Conservation (phyloP, 2,113 vertebrate genomes). For the Sylvietta virens region DNA sequence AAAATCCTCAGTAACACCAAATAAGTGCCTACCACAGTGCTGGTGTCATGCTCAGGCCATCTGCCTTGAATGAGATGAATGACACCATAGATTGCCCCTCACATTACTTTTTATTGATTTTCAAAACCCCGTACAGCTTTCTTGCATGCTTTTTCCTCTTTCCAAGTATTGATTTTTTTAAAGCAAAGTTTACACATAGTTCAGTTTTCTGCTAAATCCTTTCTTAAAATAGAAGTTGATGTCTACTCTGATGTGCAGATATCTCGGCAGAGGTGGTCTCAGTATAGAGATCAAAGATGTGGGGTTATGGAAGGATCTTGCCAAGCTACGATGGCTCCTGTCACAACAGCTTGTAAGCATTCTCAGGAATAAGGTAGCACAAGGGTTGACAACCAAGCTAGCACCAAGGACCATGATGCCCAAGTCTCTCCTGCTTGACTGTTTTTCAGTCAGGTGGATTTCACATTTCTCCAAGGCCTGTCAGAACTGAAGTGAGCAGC, state of each 20-base stretch:
- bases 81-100: neutral
- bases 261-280: neutral
- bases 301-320: neutral
- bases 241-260: neutral
- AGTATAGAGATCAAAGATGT: neutral
- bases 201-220: neutral
- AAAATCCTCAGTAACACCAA: neutral
- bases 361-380: neutral
- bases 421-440: neutral
- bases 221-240: neutral
- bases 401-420: neutral
- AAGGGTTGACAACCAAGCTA: neutral
- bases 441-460: neutral
- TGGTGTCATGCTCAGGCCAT: neutral
- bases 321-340: neutral
- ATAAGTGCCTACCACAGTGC: neutral
- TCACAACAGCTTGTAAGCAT: neutral
- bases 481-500: neutral
- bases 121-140: neutral
- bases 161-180: neutral
- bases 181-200: neutral
- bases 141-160: neutral
- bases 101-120: neutral
- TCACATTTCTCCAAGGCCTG: neutral
- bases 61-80: neutral